Base-by-base conservation (phyloP, 2,797 vertebrate genomes). In the Brachyalestes nurse region DNA sequence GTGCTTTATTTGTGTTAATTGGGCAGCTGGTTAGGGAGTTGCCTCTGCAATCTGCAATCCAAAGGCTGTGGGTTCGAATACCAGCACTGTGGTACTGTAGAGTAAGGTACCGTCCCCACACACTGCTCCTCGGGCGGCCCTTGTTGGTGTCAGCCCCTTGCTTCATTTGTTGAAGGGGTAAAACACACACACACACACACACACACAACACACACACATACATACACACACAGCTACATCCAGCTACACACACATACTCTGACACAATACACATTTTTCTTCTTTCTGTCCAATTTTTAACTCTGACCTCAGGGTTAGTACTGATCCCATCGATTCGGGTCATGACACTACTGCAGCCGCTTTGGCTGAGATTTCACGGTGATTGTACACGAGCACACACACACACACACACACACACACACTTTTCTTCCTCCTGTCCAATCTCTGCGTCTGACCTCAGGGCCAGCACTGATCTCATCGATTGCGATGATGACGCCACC, bases 241-340 rank as follows among this genome's bases (percentile, higher is more conserved):
- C 64, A 66, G 34, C 42, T 42, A 57, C 45, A 72, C 67, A 1
- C 55, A 38, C 25, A 49, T 62, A 78, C 28, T 17, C 23, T 25
- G 28, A n/a, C 69, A 58, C 61, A 72, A 42, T 42, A 40, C 49
- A 77, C 51, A 72, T 65, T n/a, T 77, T 67, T 73, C 38, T 49
- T 65, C 67, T 38, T 21, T 62, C 13, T 38, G 34, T 81, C 57
- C 73, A 76, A 72, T 82, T 62, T 82, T 42, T 64, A 60, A 45
- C 34, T 77, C 28, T 64, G 47, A 77, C 74, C 80, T 65, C 17
- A 21, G 60, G 80, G 80, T 75, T 58, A 12, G 21, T 47, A 28
- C 55, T 75, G 79, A 72, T 77, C 49, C 76, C 74, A 77, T 77
- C 21, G 67, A 82, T 66, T 70, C 47, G 49, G 80, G 70, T 72